Conservation (phyloP, 2,797 vertebrate species). For the Myioborus melanocephalus region DNA sequence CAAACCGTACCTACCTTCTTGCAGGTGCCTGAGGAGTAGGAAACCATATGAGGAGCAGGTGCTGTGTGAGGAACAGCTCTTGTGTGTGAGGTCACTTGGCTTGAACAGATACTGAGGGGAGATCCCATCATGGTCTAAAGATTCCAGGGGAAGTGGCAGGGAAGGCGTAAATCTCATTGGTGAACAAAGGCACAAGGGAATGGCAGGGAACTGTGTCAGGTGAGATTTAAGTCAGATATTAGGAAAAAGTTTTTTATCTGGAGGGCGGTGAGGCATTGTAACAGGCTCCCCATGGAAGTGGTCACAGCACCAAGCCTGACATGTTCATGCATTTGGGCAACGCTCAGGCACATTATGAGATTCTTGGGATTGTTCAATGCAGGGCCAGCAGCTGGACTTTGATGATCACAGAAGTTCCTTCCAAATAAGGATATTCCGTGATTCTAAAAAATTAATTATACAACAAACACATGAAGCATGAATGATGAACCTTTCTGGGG, state of each 20-base stretch:
- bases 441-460: neutral
- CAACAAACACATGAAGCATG: neutral
- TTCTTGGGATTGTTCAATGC: neutral
- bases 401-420: neutral
- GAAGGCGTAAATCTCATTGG: neutral
- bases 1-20: neutral
- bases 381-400: neutral
- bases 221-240: neutral
- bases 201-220: neutral
- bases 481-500: fast-evolving
- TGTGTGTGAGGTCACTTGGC: neutral
- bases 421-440: neutral
- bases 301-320: neutral
- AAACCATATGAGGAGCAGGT: neutral
- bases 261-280: fast-evolving
- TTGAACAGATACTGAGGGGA: neutral
- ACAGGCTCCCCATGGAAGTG: neutral
- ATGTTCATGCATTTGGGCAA: fast-evolving
- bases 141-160: neutral
- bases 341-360: neutral
- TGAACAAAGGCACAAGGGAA: neutral
- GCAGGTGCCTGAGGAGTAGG: neutral
- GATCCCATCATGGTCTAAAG: fast-evolving
- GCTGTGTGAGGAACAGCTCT: neutral
- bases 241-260: neutral